These are phyloP conservation scores for Orestias chungarensis DNA, from an alignment of 2,797 vertebrate genomes.

Conservation along the genomic window DNA sequence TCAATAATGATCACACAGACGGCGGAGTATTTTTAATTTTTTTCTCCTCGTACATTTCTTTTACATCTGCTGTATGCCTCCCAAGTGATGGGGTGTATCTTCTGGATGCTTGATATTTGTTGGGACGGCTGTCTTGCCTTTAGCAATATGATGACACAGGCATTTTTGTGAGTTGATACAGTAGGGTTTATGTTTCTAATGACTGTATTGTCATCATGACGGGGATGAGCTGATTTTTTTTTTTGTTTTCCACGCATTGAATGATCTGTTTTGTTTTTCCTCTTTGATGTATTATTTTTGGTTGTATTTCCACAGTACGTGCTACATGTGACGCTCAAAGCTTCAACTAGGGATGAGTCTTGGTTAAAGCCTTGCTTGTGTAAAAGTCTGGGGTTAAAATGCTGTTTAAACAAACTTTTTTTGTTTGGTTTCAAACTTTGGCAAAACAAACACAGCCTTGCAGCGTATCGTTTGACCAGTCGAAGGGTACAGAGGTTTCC, in stretches of 20 bases:
- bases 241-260: slow-evolving; percentile 54
- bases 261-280: slow-evolving; percentile 30
- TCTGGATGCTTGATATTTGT: slow-evolving; percentile 39
- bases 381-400: slow-evolving; percentile 49
- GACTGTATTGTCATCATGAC: slow-evolving; percentile 59
- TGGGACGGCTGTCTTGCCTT: slow-evolving; percentile 44
- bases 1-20: slow-evolving; percentile 34
- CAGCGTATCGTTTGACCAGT: slow-evolving; percentile 33
- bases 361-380: slow-evolving; percentile 43
- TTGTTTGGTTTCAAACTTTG: slow-evolving; percentile 27
- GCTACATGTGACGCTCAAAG: slow-evolving; percentile 54
- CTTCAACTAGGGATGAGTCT: slow-evolving; percentile 48
- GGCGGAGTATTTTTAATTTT: slow-evolving; percentile 42
- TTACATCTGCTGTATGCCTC: slow-evolving; percentile 30
- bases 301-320: slow-evolving; percentile 55
- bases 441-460: slow-evolving; percentile 35
- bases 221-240: slow-evolving; percentile 55
- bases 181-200: slow-evolving; percentile 74
- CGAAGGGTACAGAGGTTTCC: slow-evolving; percentile 41
- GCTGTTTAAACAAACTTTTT: slow-evolving; percentile 33
- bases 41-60: slow-evolving; percentile 45
- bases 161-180: slow-evolving; percentile 58
- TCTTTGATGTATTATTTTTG: slow-evolving; percentile 59
- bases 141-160: slow-evolving; percentile 49
- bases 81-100: slow-evolving; percentile 20